A percentile compares a stretch with the other conserved stretches of the same genome.
Evolutionary conservation across 1,140 invertebrate species (phyloP).

Genomic region (Ceratina australensis): DNA sequence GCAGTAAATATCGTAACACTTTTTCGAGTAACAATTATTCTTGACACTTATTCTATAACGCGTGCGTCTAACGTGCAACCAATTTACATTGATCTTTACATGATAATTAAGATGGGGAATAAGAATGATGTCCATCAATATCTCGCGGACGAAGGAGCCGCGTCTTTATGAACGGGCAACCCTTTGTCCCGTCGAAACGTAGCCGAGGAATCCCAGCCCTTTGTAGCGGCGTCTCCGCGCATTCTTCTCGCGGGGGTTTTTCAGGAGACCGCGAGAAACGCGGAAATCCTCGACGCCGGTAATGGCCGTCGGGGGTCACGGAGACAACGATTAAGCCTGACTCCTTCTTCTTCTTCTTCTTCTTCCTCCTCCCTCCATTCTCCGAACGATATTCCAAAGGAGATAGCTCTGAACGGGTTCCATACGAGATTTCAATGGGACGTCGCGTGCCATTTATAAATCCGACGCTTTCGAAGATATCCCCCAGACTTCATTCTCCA

Average conservation of each 20-base stretch:
- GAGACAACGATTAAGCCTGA: constrained; percentile 34
- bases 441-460: constrained; percentile 17
- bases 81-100: no score
- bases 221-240: neutral
- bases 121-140: no score
- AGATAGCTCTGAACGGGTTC: neutral
- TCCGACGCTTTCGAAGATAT: neutral
- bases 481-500: neutral
- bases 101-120: no score
- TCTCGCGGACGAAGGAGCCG: neutral
- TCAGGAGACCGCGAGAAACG: neutral
- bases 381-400: neutral
- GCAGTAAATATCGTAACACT: no score
- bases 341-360: neutral
- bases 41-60: no score
- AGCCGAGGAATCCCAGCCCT: neutral
- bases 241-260: neutral
- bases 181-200: neutral
- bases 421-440: constrained; percentile 23
- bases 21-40: no score
- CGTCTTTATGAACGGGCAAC: neutral
- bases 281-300: constrained; percentile 10
- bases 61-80: no score
- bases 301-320: constrained; percentile 17
- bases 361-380: neutral